Percentiles rank a stretch among this genome's conserved stretches.
Evolutionary conservation across 2,888 invertebrate genomes (phyloP).

Genomic region (Drosophila infuscata): DNA sequence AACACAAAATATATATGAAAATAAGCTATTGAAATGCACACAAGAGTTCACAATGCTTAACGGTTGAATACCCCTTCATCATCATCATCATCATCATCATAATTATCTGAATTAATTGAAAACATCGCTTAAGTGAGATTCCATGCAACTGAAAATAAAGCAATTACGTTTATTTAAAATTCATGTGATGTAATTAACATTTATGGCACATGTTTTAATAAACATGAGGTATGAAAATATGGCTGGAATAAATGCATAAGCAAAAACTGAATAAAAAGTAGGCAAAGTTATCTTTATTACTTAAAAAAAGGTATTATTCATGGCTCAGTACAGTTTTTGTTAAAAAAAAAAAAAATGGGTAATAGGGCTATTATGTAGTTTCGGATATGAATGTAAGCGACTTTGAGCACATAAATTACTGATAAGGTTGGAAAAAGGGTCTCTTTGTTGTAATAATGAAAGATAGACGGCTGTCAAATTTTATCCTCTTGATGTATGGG

Average conservation of each 20-base stretch:
- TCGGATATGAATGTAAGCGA: not conserved
- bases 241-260: not conserved
- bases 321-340: not conserved
- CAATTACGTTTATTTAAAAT: not conserved
- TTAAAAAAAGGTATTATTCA: not conserved
- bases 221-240: not conserved
- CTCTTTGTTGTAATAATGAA: not conserved
- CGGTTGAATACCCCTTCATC: not conserved
- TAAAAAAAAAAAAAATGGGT: too few relatives aligned
- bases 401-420: not conserved
- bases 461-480: not conserved
- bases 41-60: not conserved
- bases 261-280: not conserved
- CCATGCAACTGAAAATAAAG: not conserved
- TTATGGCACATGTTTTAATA: not conserved
- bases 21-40: not conserved
- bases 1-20: not conserved
- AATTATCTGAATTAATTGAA: slow-evolving; percentile 4
- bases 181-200: slow-evolving; percentile 3
- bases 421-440: not conserved
- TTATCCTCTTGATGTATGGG: not conserved
- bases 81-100: not conserved
- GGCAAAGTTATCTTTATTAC: too few relatives aligned
- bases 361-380: not conserved
- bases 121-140: not conserved